Percentiles rank a stretch among this genome's conserved stretches.
Conservation (phyloP, 2,797 vertebrate genomes). For the Enteromius paludinosus region DNA sequence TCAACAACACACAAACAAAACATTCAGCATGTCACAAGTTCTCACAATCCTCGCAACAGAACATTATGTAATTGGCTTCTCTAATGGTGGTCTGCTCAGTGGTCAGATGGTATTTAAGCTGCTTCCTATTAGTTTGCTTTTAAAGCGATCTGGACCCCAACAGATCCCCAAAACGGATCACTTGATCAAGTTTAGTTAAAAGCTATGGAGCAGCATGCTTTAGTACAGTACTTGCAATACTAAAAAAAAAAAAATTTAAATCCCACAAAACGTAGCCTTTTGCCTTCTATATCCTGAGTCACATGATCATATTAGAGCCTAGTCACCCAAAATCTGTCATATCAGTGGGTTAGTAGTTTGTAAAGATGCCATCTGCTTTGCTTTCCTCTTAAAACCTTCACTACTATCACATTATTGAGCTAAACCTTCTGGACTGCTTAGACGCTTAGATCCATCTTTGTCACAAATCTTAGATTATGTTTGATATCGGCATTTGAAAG, state of each 20-base stretch:
- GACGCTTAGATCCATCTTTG: background rate
- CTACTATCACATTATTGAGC: constrained; percentile 7
- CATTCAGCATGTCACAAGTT: background rate
- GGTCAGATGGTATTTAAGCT: constrained; percentile 13
- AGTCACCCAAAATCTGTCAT: constrained; percentile 27
- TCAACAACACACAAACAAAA: constrained; percentile 5
- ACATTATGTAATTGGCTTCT: background rate
- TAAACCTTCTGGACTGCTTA: background rate
- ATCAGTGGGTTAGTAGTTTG: constrained; percentile 28
- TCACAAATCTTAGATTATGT: constrained; percentile 16
- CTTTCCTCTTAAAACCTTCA: constrained; percentile 35
- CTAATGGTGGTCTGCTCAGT: constrained; percentile 8
- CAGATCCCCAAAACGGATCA: constrained; percentile 53
- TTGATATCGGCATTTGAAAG: constrained; percentile 40
- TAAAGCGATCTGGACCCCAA: constrained; percentile 51
- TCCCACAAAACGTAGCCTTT: constrained; percentile 8
- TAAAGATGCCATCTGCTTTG: constrained; percentile 33
- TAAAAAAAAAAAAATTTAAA: background rate
- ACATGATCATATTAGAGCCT: constrained; percentile 10
- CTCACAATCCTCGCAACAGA: constrained; percentile 1
- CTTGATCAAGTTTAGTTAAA: constrained; percentile 57
- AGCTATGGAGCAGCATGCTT: constrained; percentile 74
- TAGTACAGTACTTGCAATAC: constrained; percentile 49
- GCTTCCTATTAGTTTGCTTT: constrained; percentile 14
- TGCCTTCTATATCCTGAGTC: constrained; percentile 23